A percentile compares a stretch with the other conserved stretches of the same genome.
Conservation (phyloP, 30 jellyfish, hydroid and myxozoan species). For the Cassiopea xamachana region DNA sequence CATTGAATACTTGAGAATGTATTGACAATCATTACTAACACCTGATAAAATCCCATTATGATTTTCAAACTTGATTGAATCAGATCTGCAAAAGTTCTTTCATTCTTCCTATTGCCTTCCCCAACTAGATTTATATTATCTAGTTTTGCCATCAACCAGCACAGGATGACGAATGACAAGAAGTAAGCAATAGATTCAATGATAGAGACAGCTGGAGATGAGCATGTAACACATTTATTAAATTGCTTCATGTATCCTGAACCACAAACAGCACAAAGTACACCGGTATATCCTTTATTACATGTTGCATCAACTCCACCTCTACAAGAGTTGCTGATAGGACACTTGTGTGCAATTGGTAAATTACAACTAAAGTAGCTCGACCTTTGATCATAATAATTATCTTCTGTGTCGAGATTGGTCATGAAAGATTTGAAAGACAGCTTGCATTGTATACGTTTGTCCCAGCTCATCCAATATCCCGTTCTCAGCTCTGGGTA, state of each 20-base stretch:
- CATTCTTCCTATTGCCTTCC: neutral
- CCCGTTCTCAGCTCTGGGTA: slow-evolving; percentile 32
- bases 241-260: slow-evolving; percentile 7
- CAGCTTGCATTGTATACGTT: neutral
- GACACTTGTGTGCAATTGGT: slow-evolving; percentile 57
- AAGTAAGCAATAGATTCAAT: neutral
- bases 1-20: slow-evolving; percentile 35
- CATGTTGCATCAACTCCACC: slow-evolving; percentile 61
- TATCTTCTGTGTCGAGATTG: slow-evolving; percentile 19
- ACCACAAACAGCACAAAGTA: slow-evolving; percentile 46
- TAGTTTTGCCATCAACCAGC: slow-evolving; percentile 28
- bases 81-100: slow-evolving; percentile 58
- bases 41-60: slow-evolving; percentile 57
- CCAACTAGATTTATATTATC: slow-evolving; percentile 8
- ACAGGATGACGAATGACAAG: slow-evolving; percentile 5
- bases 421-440: slow-evolving; percentile 11
- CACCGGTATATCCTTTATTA: slow-evolving; percentile 24
- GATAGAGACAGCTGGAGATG: slow-evolving; percentile 20
- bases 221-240: slow-evolving; percentile 23
- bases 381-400: slow-evolving; percentile 11
- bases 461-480: slow-evolving; percentile 56
- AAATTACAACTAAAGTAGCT: slow-evolving; percentile 2
- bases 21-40: slow-evolving; percentile 3
- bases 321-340: slow-evolving; percentile 22
- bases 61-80: slow-evolving; percentile 58